Evolutionary conservation across 1,140 invertebrate genomes (phyloP), one percentile per base, ranked within the genome.

Genomic region (Dendroctonus valens): DNA sequence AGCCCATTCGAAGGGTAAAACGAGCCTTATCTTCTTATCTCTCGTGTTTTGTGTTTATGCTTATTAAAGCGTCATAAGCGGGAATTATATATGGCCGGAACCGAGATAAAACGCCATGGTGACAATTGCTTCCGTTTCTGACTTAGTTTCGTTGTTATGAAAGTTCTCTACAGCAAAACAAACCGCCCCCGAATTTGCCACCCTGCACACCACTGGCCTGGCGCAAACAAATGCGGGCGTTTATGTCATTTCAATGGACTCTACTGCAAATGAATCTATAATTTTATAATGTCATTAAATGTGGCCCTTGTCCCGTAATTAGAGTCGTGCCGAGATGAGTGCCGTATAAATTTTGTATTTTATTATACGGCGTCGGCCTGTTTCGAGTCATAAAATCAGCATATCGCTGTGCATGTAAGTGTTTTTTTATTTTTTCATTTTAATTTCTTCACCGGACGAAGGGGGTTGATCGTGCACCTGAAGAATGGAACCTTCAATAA

Each of bases 11-110:
- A 37, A 37, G 26, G 12, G 7, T 51, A 51, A n/a, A 26, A 15
- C 37, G 12, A 51, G 5, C 37, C 37, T 15, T 51, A 51, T 51
- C 49, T 8, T 8, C 14, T 51, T 51, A 15, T 14, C 49, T 51
- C 12, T 15, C 11, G 37, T 51, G 46, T 51, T 51, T 51, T 51
- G 37, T 37, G 37, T 37, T 51, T 51, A 26, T 51, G 49, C 37
- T 51, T 51, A 51, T 51, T 51, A 51, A 51, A 8, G 14, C 9
- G 3, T 14, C 14, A 51, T 51, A 51, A 51, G 8, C 12, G 15
- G 37, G 49, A 51, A 51, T 51, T 26, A 51, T 26, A 51, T 51
- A 51, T 37, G 49, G 37, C 49, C 49, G 49, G 49, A 26, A 26
- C 26, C 26, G 26, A 26, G 26, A 26, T 26, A 46, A 12, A 46